Conservation (phyloP, 1,140 invertebrate genomes). For the Drosophila neocordata region DNA sequence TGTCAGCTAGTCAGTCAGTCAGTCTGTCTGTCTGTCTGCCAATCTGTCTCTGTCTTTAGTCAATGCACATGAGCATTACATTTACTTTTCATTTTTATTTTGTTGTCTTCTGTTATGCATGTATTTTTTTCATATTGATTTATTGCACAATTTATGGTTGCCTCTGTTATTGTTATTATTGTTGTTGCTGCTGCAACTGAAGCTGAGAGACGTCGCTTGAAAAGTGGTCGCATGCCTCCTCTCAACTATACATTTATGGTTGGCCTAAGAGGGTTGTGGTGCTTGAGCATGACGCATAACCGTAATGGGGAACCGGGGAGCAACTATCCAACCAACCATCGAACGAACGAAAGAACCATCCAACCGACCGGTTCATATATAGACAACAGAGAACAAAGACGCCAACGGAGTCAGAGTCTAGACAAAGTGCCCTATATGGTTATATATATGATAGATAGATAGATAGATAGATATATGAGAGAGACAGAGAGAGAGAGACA, state of each 20-base stretch:
- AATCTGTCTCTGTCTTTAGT: conserved; percentile 11
- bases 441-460: conserved; percentile 32
- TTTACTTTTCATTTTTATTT: conserved; percentile 6
- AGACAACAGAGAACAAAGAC: conserved; percentile 59
- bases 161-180: no score
- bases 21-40: background rate
- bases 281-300: conserved; percentile 54
- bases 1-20: background rate
- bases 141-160: conserved; percentile 67
- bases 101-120: conserved; percentile 32
- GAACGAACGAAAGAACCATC: background rate
- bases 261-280: conserved; percentile 37
- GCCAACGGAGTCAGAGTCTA: conserved; percentile 54
- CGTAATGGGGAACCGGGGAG: conserved; percentile 36
- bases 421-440: conserved; percentile 61
- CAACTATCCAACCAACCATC: background rate
- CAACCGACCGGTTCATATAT: conserved; percentile 53
- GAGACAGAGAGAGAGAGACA: background rate
- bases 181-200: conserved; percentile 29
- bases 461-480: conserved; percentile 9
- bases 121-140: conserved; percentile 54
- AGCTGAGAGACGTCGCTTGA: background rate
- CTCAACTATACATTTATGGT: conserved; percentile 61
- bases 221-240: no score
- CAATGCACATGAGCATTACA: conserved; percentile 15